Base-by-base conservation (phyloP, 1,140 invertebrate genomes). In the Phocides pigmalion region DNA sequence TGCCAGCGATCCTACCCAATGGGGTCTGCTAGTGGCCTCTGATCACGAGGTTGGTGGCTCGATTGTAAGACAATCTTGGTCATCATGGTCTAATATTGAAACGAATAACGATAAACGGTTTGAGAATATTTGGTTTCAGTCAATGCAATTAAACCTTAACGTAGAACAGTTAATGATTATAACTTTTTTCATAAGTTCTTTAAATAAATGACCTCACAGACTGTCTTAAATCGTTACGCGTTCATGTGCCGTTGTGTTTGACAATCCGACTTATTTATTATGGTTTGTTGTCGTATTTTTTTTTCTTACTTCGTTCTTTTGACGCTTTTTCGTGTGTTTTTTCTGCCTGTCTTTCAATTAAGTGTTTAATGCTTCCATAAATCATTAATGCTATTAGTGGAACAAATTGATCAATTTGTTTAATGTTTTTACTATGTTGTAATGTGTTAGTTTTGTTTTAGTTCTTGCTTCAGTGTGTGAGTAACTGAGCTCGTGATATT, bases 351-450 rank as follows among this genome's bases (percentile, higher is more conserved):
- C 47, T 66, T 66, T 72, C 66, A 66, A 70, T 77, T 70, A 72
- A 72, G 41, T 64, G 62, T 63, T 64, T 64, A 67, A 71, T 69
- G 66, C 61, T 62, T 70, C 73, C 66, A 70, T 73, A 70, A 74
- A 76, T 75, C 64, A 72, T 72, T 70, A 69, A 67, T 62, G 62
- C 25, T 68, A 56, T 74, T 70, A 73, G 50, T 68, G 66, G 64
- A 68, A 72, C 65, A 70, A 76, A 72, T 72, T 72, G 68, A 66
- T 65, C 44, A 51, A 69, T 72, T 69, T 70, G 69, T 69, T 70
- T 41, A 11, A n/a, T 70, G 41, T 65, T 70, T 69, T 62, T 70
- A 41, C 14, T 65, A 11, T 53, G 49, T 41, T 49, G 42, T 62
- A 16, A 41, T 68, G 54, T 67, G 32, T 72, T 64, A 64, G 58